Conservation (phyloP, 2,888 invertebrate genomes). For the Hyposoter didymator region DNA sequence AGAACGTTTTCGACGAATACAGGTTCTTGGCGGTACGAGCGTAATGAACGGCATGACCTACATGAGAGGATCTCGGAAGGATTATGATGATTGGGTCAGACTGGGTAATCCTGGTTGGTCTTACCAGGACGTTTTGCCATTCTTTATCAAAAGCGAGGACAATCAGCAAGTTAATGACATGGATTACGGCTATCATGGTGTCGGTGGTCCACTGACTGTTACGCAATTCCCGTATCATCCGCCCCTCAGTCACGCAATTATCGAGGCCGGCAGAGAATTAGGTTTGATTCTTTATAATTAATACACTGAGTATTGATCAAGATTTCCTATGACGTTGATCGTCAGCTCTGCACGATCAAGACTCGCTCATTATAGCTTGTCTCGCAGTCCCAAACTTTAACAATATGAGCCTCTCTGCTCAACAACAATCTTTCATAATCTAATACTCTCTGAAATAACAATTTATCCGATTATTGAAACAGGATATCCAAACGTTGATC, state of each 20-base stretch:
- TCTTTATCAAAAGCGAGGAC: conserved; percentile 94
- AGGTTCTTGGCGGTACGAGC: conserved; percentile 96
- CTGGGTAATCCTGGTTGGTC: conserved; percentile 95
- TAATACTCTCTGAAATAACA: neutral
- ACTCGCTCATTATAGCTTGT: neutral
- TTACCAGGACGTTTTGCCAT: conserved; percentile 95
- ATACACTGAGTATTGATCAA: neutral
- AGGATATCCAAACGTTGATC: conserved; percentile 91
- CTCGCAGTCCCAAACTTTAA: neutral
- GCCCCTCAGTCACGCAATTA: conserved; percentile 91
- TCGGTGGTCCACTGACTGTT: conserved; percentile 92
- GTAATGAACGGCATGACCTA: conserved; percentile 99
- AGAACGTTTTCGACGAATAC: conserved; percentile 53
- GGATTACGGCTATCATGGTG: conserved; percentile 91
- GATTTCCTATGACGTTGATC: neutral
- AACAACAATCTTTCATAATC: neutral
- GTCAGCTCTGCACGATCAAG: neutral
- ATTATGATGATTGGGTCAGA: conserved; percentile 95
- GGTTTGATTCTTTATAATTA: conserved; percentile 84
- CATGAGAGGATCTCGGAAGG: conserved; percentile 93
- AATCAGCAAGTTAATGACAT: conserved; percentile 90
- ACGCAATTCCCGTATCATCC: conserved; percentile 94
- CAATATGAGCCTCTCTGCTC: neutral
- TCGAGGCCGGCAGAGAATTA: conserved; percentile 92
- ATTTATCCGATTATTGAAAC: conserved; percentile 9